Evolutionary conservation across 2,797 vertebrate species (phyloP).

Genomic region (Sebastes matsubarae): DNA sequence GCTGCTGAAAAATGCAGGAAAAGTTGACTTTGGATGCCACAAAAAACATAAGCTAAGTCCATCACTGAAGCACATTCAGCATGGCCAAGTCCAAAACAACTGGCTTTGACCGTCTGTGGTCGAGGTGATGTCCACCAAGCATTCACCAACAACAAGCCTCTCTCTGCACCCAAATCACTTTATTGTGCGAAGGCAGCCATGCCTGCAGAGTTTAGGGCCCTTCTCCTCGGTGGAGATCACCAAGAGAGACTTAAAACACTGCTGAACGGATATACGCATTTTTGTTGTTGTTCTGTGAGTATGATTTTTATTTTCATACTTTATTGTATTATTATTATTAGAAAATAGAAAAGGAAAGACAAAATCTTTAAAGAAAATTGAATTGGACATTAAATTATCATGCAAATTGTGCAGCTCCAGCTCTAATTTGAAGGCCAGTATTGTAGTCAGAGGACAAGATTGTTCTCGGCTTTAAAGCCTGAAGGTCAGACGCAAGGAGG

Average conservation of each 20-base stretch:
- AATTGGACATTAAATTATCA: background rate
- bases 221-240: conserved; percentile 16
- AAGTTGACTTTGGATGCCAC: conserved; percentile 11
- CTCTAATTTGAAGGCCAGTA: background rate
- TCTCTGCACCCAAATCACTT: conserved; percentile 75
- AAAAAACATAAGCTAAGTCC: background rate
- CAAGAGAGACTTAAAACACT: background rate
- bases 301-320: conserved; percentile 11
- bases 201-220: conserved; percentile 35
- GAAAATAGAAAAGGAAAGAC: background rate
- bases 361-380: background rate
- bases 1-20: background rate
- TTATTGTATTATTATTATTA: background rate
- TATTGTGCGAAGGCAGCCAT: conserved; percentile 77
- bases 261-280: conserved; percentile 23
- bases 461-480: background rate
- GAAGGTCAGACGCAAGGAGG: conserved; percentile 46
- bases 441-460: conserved; percentile 16
- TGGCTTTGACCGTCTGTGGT: conserved; percentile 82
- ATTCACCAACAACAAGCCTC: conserved; percentile 73
- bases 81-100: conserved; percentile 82
- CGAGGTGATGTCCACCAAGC: conserved; percentile 72
- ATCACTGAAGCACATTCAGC: conserved; percentile 35
- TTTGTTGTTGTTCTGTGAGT: conserved; percentile 48
- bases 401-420: background rate